Percentiles rank a stretch among this genome's conserved stretches.
phyloP scores from a whole-genome alignment of 2,113 vertebrate species.

The Limnothrissa miodon region DNA sequence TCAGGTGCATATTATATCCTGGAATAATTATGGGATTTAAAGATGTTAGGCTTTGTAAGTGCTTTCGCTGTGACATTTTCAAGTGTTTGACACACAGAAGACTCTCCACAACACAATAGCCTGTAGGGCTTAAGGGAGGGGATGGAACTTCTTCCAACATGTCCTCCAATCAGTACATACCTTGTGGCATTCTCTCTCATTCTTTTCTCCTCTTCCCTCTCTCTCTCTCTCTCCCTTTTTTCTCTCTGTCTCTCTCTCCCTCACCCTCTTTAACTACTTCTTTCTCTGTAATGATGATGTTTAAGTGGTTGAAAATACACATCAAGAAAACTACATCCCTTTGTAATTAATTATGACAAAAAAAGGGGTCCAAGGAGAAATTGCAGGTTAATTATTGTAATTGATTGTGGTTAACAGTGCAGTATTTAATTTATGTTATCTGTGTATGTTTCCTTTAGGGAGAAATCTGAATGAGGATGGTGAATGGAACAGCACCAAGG shows the following conservation, averaged over 20 bases:
- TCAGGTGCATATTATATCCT: slow-evolving; percentile 72
- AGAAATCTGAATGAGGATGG: slow-evolving; percentile 5
- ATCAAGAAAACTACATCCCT: slow-evolving; percentile 35
- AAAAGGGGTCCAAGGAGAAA: slow-evolving; percentile 24
- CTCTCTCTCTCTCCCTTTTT: background rate
- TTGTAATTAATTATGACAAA: slow-evolving; percentile 30
- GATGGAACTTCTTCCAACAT: slow-evolving; percentile 54
- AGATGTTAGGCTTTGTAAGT: slow-evolving; percentile 72
- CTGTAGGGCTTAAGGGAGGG: slow-evolving; percentile 23
- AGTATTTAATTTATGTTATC: background rate
- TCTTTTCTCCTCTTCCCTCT: background rate
- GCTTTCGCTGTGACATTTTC: slow-evolving; percentile 67
- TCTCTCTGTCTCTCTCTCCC: background rate
- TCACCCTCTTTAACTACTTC: no score
- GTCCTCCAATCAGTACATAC: slow-evolving; percentile 58
- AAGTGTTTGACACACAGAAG: slow-evolving; percentile 62
- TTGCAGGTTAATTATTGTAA: slow-evolving; percentile 24
- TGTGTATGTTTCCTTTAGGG: slow-evolving; percentile 25
- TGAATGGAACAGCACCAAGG: background rate
- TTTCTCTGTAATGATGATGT: slow-evolving; percentile 48
- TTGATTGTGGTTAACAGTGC: slow-evolving; percentile 4
- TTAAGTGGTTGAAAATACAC: slow-evolving; percentile 45
- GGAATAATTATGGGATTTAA: slow-evolving; percentile 74
- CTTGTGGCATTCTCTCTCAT: slow-evolving; percentile 39
- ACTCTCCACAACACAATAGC: slow-evolving; percentile 58